Base-by-base conservation (phyloP, 2,113 vertebrate genomes). In the Leucopsar rothschildi region DNA sequence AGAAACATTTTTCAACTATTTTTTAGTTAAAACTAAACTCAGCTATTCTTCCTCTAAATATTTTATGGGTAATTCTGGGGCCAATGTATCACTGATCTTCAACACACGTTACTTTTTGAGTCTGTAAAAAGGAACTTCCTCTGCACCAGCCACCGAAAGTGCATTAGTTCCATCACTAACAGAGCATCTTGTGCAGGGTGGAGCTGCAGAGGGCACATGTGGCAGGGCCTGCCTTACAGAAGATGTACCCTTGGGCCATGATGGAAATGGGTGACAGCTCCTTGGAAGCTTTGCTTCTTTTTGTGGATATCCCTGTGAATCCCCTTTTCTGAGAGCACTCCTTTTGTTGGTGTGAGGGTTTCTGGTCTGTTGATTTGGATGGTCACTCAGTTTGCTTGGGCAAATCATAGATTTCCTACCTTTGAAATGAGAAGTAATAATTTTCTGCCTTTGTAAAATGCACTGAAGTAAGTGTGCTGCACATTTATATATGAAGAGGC, bases 361-460 rank as follows among this genome's bases (percentile, higher is more conserved):
- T 77, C 55, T 11, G 9, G 9, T 33, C 49, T 87, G 5, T n/a
- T 65, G 53, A 20, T 82, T 57, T 55, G 71, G 63, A 39, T 73
- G 45, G 63, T 55, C 76, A 73, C 59, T 80, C n/a, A 3, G 71
- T 63, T 90, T 83, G 42, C 91, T 63, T 4, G 2, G 71, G 85
- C 79, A 92, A 92, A 77, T 96, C 52, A n/a, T 65, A 65, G 64
- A 31, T 88, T 90, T 91, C 78, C 59, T 90, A 56, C 37, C 3
- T 47, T 80, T 86, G 47, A 92, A 86, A 90, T 83, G 66, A 81
- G 92, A 88, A 90, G 75, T 66, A 94, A 80, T 86, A 94, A 72
- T 47, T 70, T 85, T 94, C n/a, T 61, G n/a, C 64, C 71, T 95
- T 94, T 93, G 68, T 90, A 93, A 96, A 93, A 59, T 19, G 56